Percentiles rank a stretch among this genome's conserved stretches.
Conservation (phyloP, 2,113 vertebrate species). For the Oncorhynchus keta region DNA sequence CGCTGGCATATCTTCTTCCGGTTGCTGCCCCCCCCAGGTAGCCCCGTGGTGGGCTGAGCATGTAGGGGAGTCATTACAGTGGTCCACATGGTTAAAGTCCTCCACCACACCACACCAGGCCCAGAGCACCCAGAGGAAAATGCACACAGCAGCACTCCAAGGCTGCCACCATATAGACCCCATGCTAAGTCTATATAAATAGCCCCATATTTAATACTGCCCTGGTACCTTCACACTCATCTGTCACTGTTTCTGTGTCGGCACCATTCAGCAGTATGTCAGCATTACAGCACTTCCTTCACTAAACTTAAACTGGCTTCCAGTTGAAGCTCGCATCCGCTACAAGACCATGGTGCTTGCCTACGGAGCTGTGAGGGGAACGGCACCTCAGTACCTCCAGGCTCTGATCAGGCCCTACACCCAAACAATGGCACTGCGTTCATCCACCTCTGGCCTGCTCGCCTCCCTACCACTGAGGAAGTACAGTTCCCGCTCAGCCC, state of each 20-base stretch:
- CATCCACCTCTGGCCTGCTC: too few relatives aligned
- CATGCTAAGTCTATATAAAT: not conserved
- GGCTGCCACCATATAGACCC: not conserved
- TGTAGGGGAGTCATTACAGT: slow-evolving; percentile 40
- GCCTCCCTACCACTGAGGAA: too few relatives aligned
- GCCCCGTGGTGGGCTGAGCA: slow-evolving; percentile 41
- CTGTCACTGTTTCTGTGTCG: not conserved
- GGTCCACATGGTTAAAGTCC: slow-evolving; percentile 33
- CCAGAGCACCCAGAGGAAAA: not conserved
- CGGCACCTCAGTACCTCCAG: too few relatives aligned
- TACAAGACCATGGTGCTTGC: too few relatives aligned
- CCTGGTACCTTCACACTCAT: not conserved
- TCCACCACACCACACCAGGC: slow-evolving; percentile 35
- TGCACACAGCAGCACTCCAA: not conserved
- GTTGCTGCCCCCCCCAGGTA: slow-evolving; percentile 12
- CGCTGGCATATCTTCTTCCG: slow-evolving; percentile 44
- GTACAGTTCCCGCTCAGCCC: too few relatives aligned
- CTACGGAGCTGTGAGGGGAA: too few relatives aligned
- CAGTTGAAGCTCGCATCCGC: too few relatives aligned
- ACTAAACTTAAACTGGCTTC: too few relatives aligned
- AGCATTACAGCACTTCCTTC: too few relatives aligned
- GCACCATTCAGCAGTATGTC: too few relatives aligned
- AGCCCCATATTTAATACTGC: not conserved
- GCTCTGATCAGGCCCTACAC: too few relatives aligned
- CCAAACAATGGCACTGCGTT: too few relatives aligned